Evolutionary conservation across 1,140 invertebrate genomes (phyloP), one percentile per base, ranked within the genome.

Genomic region (Calliopsis andreniformis): DNA sequence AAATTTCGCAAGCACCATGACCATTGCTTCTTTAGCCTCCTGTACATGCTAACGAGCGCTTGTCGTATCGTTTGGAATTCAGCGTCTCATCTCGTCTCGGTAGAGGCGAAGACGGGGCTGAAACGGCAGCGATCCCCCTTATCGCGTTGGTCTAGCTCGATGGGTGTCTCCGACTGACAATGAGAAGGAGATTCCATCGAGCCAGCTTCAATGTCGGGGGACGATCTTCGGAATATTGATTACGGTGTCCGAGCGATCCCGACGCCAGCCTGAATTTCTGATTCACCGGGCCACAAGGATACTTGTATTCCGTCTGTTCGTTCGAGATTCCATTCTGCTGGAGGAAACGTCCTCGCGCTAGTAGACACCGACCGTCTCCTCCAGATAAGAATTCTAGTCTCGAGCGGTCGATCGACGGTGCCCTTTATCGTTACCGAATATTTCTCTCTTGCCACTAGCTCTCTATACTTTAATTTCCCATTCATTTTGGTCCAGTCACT

Each of bases 221-320:
- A 83, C 78, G 72, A 77, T 76, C 42, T 71, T 73, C 53, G 78
- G 56, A 77, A 84, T 79, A 83, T 84, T 80, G 82, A 84, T 84
- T 80, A 84, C 71, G 20, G 49, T 77, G 67, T 83, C 72, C 68
- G 72, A 83, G 78, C 77, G 78, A 83, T 67, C 61, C 56, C 53
- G 49, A 78, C 67, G 73, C 64, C 58, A 59, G 58, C 69, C 76
- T 82, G 79, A 82, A 82, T 78, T 76, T 49, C 49, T 73, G 68
- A 82, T 82, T 82, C 75, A 67, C 61, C 32, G 49, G 51, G 25
- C 61, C 42, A 12, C n/a, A 30, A 61, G 42, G 64, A 61, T 55
- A 73, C 67, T 81, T 78, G 62, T 81, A 77, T 51, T 35, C 30
- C 39, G 71, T 56, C 49, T 59, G 64, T 59, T 43, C 45, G 20